These are phyloP conservation scores for Cranoglanis bouderius DNA, from an alignment of 2,113 vertebrate species.

Conservation along the genomic window DNA sequence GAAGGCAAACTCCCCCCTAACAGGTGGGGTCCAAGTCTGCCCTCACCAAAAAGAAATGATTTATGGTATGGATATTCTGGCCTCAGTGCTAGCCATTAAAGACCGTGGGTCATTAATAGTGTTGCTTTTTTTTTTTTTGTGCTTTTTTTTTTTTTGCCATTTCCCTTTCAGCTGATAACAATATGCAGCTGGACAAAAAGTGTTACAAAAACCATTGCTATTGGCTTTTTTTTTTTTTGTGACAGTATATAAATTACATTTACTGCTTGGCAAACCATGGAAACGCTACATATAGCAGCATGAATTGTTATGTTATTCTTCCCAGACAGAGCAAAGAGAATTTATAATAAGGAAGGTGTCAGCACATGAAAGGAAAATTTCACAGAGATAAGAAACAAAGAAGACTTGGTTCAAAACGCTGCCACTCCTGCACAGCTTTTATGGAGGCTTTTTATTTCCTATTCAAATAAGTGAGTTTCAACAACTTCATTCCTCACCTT, in stretches of 20 bases:
- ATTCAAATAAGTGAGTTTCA: conserved; percentile 48
- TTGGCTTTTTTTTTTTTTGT: conserved; percentile 59
- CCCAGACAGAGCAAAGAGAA: conserved; percentile 69
- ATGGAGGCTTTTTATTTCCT: conserved; percentile 56
- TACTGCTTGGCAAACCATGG: conserved; percentile 58
- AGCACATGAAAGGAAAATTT: conserved; percentile 71
- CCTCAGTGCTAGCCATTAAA: conserved; percentile 67
- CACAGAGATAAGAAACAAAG: conserved; percentile 72
- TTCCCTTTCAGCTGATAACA: conserved; percentile 65
- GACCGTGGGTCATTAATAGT: conserved; percentile 67
- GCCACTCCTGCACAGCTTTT: conserved; percentile 49
- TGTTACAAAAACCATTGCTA: conserved; percentile 58
- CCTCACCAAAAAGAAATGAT: conserved; percentile 69
- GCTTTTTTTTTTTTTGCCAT: conserved; percentile 50
- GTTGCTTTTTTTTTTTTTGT: conserved; percentile 54
- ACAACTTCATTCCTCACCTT: conserved; percentile 47
- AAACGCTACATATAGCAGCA: conserved; percentile 56
- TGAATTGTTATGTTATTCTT: conserved; percentile 61
- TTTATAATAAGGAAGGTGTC: conserved; percentile 69
- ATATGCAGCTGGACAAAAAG: conserved; percentile 63
- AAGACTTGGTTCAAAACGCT: conserved; percentile 66
- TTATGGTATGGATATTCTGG: conserved; percentile 65
- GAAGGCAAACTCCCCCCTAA: conserved; percentile 55
- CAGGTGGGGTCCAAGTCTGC: conserved; percentile 66
- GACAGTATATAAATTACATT: conserved; percentile 69